Evolutionary conservation across 2,797 vertebrate species (phyloP).

Genomic region (Acropternis orthonyx): DNA sequence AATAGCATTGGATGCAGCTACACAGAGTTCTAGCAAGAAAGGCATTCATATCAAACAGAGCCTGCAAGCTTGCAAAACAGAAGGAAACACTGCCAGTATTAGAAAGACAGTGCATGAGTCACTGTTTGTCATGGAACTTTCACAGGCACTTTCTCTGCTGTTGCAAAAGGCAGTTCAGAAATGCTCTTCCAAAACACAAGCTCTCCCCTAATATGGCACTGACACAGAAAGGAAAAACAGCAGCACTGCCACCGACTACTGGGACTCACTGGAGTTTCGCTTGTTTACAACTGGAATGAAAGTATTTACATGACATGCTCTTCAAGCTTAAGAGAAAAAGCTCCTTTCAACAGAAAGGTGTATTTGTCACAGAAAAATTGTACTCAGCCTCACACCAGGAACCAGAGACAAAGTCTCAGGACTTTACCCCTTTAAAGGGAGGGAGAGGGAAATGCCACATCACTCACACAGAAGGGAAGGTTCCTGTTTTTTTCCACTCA

Average conservation of each 20-base stretch:
- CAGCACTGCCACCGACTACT: neutral
- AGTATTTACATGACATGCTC: neutral
- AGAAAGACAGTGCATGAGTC: neutral
- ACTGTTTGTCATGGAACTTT: conserved; percentile 21
- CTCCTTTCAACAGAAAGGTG: neutral
- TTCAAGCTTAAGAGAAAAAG: neutral
- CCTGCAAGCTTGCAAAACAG: conserved; percentile 1
- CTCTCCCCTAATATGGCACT: neutral
- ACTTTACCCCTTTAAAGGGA: neutral
- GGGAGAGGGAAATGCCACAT: neutral
- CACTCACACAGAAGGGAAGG: neutral
- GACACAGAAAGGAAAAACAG: neutral
- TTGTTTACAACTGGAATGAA: neutral
- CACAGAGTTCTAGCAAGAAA: neutral
- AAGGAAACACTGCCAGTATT: neutral
- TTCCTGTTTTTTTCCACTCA: neutral
- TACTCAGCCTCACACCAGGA: neutral
- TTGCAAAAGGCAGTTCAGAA: neutral
- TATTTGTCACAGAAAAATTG: neutral
- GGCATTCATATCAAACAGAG: neutral
- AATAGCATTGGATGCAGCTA: neutral
- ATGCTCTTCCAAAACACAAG: neutral
- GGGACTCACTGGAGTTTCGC: neutral
- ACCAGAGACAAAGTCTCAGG: neutral
- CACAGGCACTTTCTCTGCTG: neutral